Base-by-base conservation (phyloP, 1,140 invertebrate species). In the Drosophila subpulchrella region DNA sequence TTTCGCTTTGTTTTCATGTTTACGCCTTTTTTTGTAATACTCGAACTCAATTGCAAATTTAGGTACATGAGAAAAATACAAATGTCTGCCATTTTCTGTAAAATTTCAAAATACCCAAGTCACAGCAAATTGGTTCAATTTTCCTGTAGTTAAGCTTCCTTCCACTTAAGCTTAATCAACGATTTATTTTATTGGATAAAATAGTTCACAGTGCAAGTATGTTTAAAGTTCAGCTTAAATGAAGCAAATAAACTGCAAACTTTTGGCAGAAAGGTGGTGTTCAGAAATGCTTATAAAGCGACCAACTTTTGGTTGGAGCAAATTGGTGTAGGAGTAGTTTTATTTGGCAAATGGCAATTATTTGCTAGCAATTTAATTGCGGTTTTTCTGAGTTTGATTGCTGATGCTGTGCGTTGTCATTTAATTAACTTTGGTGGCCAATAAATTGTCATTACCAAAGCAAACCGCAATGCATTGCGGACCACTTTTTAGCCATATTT, bases 401-500 rank as follows among this genome's bases (percentile, higher is more conserved):
- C 20, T 27, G 15, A 47, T 27, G 44, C 44, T 47, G 44, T 24
- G 60, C 68, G 60, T 53, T 82, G 74, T 53, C 65, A 78, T 81
- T 67, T 67, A 81, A 85, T 86, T 81, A 86, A 58, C 78, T 78
- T 78, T 65, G 50, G 60, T 68, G 80, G 65, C 78, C 66, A 82
- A 83, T 76, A 67, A 78, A 82, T 70, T 82, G 75, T 70, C 83
- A 79, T 65, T 55, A 57, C 24, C 75, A 75, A 66, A 59, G 34
- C 72, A 47, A 79, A 73, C 83, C 79, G 60, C 79, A 83, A 58
- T 38, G 17, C 73, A 76, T 77, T 80, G 68, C 57, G 66, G 57
- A 32, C 70, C 51, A 65, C 63, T 75, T 78, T 63, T 65, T 75
- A 73, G 53, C 48, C 30, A 4, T n/a, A 56, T 68, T 20, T n/a